phyloP scores from a whole-genome alignment of 2,888 invertebrate genomes.

The Ganaspis brasiliensis region DNA sequence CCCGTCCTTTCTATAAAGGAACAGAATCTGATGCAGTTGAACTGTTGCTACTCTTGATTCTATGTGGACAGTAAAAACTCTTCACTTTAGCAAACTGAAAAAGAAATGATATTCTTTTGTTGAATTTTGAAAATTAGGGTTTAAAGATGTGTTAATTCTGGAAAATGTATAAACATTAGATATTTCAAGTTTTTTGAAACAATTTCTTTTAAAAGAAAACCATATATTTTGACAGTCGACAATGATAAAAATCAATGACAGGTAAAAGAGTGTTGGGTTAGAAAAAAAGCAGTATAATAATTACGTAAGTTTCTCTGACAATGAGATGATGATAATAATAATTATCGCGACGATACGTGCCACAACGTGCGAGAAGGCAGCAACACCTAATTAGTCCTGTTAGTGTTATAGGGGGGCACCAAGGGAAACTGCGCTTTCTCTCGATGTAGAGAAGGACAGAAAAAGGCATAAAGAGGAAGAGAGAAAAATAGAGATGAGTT shows the following conservation, averaged over 20 bases:
- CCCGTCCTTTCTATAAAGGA: constrained; percentile 48
- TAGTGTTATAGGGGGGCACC: constrained; percentile 72
- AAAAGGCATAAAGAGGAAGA: constrained; percentile 45
- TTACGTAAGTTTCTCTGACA: background rate
- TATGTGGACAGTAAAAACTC: constrained; percentile 45
- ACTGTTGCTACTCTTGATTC: constrained; percentile 22
- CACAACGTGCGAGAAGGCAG: constrained; percentile 59
- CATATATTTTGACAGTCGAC: too few relatives aligned
- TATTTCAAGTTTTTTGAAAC: too few relatives aligned
- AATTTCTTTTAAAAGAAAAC: too few relatives aligned
- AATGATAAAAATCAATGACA: background rate
- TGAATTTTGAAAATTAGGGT: too few relatives aligned
- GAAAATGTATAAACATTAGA: too few relatives aligned
- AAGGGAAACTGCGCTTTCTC: constrained; percentile 14
- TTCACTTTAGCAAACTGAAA: background rate
- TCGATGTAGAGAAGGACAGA: constrained; percentile 8
- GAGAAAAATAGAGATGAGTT: constrained; percentile 46
- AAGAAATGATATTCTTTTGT: too few relatives aligned
- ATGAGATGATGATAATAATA: constrained; percentile 52
- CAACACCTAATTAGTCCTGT: constrained; percentile 75
- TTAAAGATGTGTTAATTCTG: too few relatives aligned
- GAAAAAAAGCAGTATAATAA: background rate
- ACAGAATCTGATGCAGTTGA: constrained; percentile 12
- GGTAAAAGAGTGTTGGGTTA: background rate
- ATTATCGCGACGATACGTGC: constrained; percentile 64